Conservation (phyloP, 2,888 invertebrate species). For the Harpalus rufipes region DNA sequence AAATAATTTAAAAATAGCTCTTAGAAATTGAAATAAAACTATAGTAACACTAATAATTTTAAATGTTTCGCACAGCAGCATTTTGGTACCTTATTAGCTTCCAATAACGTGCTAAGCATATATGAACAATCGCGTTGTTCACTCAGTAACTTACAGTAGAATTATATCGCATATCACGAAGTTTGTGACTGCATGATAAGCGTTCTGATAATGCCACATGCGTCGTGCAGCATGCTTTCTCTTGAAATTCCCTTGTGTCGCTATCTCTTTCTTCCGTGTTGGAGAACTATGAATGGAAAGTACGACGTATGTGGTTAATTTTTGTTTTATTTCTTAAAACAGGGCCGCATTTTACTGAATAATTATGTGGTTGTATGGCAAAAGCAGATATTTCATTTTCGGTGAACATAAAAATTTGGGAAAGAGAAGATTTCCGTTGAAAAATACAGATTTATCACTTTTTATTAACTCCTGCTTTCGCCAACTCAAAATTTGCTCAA, state of each 20-base stretch:
- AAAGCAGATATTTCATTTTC: no score
- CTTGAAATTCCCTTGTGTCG: neutral
- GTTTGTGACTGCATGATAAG: constrained; percentile 37
- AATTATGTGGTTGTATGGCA: neutral
- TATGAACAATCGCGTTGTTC: neutral
- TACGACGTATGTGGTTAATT: constrained; percentile 12
- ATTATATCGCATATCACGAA: constrained; percentile 36
- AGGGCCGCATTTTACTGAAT: constrained; percentile 1
- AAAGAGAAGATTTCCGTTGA: no score
- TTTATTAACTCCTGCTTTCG: no score
- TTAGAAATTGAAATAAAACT: constrained; percentile 77
- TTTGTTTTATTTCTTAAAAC: constrained; percentile 1
- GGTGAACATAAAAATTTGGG: no score
- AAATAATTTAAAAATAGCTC: constrained; percentile 77
- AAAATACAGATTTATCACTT: no score
- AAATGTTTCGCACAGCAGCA: constrained; percentile 76
- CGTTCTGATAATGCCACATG: constrained; percentile 48
- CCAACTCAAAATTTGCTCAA: no score
- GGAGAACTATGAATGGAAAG: neutral
- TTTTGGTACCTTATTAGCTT: neutral
- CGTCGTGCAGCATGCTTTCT: constrained; percentile 22
- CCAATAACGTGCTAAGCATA: neutral
- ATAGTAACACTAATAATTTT: constrained; percentile 77
- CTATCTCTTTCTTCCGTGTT: constrained; percentile 10
- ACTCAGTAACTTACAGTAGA: neutral